phyloP scores from a whole-genome alignment of 2,888 invertebrate genomes.

The Amphipoea lucens region DNA sequence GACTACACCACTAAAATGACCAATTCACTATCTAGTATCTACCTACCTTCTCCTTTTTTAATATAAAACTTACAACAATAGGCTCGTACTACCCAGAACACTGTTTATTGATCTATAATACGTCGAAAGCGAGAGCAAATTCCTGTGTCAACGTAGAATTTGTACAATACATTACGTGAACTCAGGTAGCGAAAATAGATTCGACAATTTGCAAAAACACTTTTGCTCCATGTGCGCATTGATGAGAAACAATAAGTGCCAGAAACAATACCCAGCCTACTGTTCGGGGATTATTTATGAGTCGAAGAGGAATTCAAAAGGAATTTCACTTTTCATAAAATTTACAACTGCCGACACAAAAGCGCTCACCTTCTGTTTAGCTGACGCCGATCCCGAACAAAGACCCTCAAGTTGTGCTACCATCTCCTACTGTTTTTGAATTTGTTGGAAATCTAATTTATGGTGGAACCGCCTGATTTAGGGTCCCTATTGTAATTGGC shows the following conservation, averaged over 20 bases:
- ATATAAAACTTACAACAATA: conserved; percentile 32
- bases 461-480: conserved; percentile 85
- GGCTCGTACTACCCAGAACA: conserved; percentile 4
- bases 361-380: conserved; percentile 90
- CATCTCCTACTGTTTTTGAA: conserved; percentile 90
- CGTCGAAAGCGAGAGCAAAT: conserved; percentile 72
- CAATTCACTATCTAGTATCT: background rate
- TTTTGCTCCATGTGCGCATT: conserved; percentile 85
- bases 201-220: conserved; percentile 84
- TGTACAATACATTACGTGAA: conserved; percentile 74
- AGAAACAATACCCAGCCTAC: conserved; percentile 88
- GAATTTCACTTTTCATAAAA: conserved; percentile 91
- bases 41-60: background rate
- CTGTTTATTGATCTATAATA: conserved; percentile 57
- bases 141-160: conserved; percentile 67
- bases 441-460: conserved; percentile 89
- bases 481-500: conserved; percentile 86
- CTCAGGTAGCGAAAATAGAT: conserved; percentile 81
- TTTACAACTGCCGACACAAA: conserved; percentile 89
- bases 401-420: conserved; percentile 87
- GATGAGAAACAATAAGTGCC: conserved; percentile 88
- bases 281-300: conserved; percentile 89
- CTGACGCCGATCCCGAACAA: conserved; percentile 88
- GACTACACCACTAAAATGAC: background rate
- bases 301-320: conserved; percentile 88